Evolutionary conservation across 2,113 vertebrate species (phyloP), one percentile per base, ranked within the genome.

Genomic region (Lanius ludovicianus): DNA sequence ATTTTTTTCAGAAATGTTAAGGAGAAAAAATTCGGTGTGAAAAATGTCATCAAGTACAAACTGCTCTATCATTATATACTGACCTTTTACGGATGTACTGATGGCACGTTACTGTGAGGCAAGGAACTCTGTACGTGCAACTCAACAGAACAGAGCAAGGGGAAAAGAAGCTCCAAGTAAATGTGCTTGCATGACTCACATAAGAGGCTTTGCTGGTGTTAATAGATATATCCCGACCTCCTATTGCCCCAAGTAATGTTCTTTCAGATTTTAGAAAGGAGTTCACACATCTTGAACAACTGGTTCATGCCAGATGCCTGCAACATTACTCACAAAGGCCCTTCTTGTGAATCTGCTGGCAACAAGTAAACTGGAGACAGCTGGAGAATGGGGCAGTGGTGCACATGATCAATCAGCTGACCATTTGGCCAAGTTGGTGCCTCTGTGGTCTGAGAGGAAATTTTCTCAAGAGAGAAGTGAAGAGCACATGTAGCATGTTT

Each of bases 41-140:
- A 96, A 97, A 97, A 95, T 93, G 87, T 89, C 69, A 1, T 85
- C 92, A 76, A 70, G 76, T 67, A 60, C 82, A 83, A 96, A 94
- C 87, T 81, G 79, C 80, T 87, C 25, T 89, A 95, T 97, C 95
- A 94, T 96, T 97, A 95, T 65, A 93, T 69, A 50, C 19, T 96
- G 96, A 97, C 92, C 96, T 96, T 97, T 96, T 73, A 78, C 35
- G 52, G 85, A 70, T 9, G 44, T 56, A 75, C 63, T 16, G 70
- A 14, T 31, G 30, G 47, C 62, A 94, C 5, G 5, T 30, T 23
- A 55, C 90, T 88, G 59, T 39, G 49, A 90, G 84, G 91, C 73
- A 95, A 77, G 70, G 77, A 70, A 27, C 79, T 89, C 83, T 39
- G 62, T 84, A 62, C 5, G 0, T 55, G 84, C 84, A 89, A 89